Percentiles rank a stretch among this genome's conserved stretches.
Evolutionary conservation across 2,797 vertebrate species (phyloP).

Genomic region (Thaleichthys pacificus): DNA sequence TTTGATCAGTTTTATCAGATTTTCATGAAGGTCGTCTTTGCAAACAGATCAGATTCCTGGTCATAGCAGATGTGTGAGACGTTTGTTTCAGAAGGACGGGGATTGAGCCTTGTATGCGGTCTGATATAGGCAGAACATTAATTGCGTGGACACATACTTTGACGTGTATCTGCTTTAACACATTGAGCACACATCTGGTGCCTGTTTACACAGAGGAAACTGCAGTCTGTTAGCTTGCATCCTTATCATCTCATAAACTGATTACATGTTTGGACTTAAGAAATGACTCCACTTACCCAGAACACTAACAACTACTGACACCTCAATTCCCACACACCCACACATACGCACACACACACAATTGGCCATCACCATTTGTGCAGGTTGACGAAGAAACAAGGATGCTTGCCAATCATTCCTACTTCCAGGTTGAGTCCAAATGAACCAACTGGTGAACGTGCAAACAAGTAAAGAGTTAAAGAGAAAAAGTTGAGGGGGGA

Average conservation of each 20-base stretch:
- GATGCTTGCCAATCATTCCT: conserved; percentile 46
- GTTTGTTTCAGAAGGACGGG: conserved; percentile 9
- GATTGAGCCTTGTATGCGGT: conserved; percentile 24
- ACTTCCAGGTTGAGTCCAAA: conserved; percentile 42
- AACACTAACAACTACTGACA: neutral
- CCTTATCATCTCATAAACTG: conserved; percentile 30
- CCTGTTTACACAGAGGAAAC: conserved; percentile 40
- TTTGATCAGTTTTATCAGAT: too few species aligned
- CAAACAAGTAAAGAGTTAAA: conserved; percentile 43
- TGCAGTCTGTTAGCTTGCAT: conserved; percentile 35
- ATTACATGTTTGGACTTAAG: conserved; percentile 27
- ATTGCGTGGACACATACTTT: conserved; percentile 48
- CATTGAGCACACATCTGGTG: conserved; percentile 37
- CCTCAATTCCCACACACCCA: neutral
- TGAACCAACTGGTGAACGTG: conserved; percentile 48
- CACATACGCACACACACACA: conserved; percentile 2
- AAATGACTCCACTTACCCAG: neutral
- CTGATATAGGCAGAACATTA: conserved; percentile 55
- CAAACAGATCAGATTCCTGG: too few species aligned
- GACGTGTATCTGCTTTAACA: conserved; percentile 14
- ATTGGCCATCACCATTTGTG: conserved; percentile 54
- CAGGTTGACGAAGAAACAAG: conserved; percentile 46
- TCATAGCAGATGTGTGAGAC: too few species aligned
- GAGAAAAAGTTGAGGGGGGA: conserved; percentile 9
- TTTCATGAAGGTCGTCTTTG: too few species aligned